phyloP scores from a whole-genome alignment of 1,140 invertebrate genomes.

The Trissolcus basalis region DNA sequence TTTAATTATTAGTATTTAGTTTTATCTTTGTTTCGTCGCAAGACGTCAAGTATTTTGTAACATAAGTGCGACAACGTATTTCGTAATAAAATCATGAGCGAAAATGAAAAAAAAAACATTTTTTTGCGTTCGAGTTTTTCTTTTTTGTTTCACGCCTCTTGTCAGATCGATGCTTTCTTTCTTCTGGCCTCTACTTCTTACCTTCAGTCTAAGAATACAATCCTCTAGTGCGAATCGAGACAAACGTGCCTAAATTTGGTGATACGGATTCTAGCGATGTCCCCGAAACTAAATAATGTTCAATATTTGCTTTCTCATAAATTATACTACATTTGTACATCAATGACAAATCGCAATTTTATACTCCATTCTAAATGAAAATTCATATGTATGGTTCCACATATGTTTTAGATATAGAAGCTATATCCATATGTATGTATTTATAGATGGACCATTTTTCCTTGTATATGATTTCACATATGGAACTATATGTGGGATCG shows the following conservation, averaged over 20 bases:
- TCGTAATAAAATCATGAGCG: conserved; percentile 52
- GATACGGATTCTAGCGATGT: neutral
- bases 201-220: neutral
- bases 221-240: conserved; percentile 21
- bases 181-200: neutral
- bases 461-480: no score
- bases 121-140: conserved; percentile 30
- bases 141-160: neutral
- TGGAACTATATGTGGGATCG: no score
- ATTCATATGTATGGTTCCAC: no score
- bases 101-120: conserved; percentile 14
- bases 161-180: neutral
- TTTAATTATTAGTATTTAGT: conserved; percentile 40
- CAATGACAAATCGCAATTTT: no score
- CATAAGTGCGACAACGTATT: conserved; percentile 50
- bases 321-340: no score
- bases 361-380: no score
- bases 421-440: no score
- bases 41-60: conserved; percentile 53
- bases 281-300: conserved; percentile 12
- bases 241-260: conserved; percentile 42
- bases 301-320: conserved; percentile 16
- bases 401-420: no score
- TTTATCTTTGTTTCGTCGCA: conserved; percentile 39
- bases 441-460: no score